These are phyloP conservation scores for Cuculus canorus DNA, from an alignment of 2,797 vertebrate species.

Conservation along the genomic window DNA sequence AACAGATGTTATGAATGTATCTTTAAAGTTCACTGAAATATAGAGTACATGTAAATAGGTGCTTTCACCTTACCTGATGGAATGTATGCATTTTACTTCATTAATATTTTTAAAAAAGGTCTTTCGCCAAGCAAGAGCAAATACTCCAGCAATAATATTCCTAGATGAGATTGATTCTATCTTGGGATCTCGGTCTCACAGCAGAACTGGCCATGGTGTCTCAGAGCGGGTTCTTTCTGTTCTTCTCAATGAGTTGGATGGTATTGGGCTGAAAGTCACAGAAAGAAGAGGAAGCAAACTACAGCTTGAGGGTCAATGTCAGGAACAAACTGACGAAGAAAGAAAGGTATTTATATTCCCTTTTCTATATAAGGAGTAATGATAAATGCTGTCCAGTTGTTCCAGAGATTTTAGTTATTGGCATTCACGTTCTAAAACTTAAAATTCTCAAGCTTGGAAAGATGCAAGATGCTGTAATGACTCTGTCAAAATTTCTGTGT, in stretches of 20 bases:
- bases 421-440: background rate
- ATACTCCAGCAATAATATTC: conserved; percentile 91
- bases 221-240: conserved; percentile 91
- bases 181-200: conserved; percentile 84
- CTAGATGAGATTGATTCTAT: conserved; percentile 97
- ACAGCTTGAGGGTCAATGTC: conserved; percentile 73
- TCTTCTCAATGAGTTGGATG: conserved; percentile 96
- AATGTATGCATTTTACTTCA: background rate
- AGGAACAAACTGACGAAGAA: conserved; percentile 56
- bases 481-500: background rate
- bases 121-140: conserved; percentile 91
- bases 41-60: background rate
- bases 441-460: background rate
- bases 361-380: background rate
- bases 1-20: background rate
- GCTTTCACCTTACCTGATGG: background rate
- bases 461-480: background rate
- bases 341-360: conserved; percentile 73
- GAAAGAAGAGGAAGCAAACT: conserved; percentile 85
- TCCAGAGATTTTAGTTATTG: background rate
- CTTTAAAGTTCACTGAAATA: background rate
- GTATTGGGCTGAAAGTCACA: conserved; percentile 85
- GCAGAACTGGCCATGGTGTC: conserved; percentile 72
- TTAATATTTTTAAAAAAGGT: conserved; percentile 79
- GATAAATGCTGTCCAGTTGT: background rate